phyloP scores from a whole-genome alignment of 2,113 vertebrate genomes.

The Chrysochloris asiatica region DNA sequence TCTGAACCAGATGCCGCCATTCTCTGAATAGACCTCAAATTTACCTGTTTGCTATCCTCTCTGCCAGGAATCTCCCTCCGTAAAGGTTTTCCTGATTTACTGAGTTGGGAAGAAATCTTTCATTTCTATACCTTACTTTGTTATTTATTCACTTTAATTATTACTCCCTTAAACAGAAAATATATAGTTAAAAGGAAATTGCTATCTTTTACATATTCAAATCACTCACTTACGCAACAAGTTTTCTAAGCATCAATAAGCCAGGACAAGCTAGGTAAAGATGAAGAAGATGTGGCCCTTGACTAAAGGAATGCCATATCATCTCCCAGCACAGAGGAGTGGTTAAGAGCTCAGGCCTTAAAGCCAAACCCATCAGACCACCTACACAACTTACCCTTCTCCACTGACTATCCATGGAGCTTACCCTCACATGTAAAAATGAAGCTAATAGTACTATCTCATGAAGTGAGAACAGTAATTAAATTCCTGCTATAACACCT shows the following conservation, averaged over 20 bases:
- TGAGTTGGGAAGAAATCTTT: background rate
- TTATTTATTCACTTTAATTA: background rate
- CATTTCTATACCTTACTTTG: slow-evolving; percentile 28
- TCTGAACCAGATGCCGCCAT: background rate
- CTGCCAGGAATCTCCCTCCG: background rate
- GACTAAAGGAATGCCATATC: background rate
- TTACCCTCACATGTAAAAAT: background rate
- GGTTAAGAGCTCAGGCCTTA: background rate
- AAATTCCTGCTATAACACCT: slow-evolving; percentile 3
- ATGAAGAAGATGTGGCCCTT: background rate
- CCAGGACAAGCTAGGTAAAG: background rate
- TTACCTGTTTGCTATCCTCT: background rate
- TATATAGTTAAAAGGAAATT: background rate
- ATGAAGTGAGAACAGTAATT: background rate
- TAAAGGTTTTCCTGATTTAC: background rate
- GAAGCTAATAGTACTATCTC: background rate
- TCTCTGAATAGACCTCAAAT: background rate
- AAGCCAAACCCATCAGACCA: background rate
- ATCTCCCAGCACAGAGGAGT: background rate
- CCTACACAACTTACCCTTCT: background rate
- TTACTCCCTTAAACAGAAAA: background rate
- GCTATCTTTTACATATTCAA: background rate
- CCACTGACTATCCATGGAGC: background rate
- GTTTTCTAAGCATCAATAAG: background rate
- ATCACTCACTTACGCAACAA: background rate